Evolutionary conservation across 2,113 vertebrate genomes (phyloP).

Genomic region (Lophura nycthemera): DNA sequence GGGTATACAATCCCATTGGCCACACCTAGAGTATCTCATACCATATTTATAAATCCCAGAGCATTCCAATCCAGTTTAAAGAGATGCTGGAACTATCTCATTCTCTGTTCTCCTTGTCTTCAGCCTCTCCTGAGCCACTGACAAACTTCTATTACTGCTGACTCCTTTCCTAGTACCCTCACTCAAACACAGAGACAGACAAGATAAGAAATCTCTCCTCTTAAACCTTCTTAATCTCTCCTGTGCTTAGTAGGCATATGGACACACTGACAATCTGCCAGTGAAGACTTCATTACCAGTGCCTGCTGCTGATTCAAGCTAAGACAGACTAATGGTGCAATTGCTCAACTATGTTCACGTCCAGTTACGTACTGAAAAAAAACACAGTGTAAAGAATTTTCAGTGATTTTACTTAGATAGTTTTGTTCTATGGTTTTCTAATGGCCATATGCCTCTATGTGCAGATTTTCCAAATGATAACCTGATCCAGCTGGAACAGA

Average conservation of each 20-base stretch:
- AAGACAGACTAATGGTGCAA: not conserved
- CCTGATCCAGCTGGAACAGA: conserved; percentile 56
- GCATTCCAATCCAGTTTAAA: not conserved
- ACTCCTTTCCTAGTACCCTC: not conserved
- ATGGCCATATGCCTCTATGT: conserved; percentile 22
- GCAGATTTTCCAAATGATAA: conserved; percentile 15
- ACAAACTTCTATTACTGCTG: not conserved
- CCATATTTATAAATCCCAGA: not conserved
- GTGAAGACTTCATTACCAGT: not conserved
- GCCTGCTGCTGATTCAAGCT: not conserved
- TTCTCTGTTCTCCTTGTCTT: not conserved
- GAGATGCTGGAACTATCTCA: not conserved
- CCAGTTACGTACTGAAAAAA: not conserved
- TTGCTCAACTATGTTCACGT: not conserved
- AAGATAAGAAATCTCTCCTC: not conserved
- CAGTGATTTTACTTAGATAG: not conserved
- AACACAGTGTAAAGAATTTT: not conserved
- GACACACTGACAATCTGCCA: not conserved
- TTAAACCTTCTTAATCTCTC: not conserved
- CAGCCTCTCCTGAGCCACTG: not conserved
- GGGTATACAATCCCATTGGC: not conserved
- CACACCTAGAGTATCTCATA: not conserved
- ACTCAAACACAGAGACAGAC: not conserved
- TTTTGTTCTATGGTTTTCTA: conserved; percentile 6
- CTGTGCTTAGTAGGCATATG: not conserved